Conservation (phyloP, 2,797 vertebrate species). For the Muscicapa comitata region DNA sequence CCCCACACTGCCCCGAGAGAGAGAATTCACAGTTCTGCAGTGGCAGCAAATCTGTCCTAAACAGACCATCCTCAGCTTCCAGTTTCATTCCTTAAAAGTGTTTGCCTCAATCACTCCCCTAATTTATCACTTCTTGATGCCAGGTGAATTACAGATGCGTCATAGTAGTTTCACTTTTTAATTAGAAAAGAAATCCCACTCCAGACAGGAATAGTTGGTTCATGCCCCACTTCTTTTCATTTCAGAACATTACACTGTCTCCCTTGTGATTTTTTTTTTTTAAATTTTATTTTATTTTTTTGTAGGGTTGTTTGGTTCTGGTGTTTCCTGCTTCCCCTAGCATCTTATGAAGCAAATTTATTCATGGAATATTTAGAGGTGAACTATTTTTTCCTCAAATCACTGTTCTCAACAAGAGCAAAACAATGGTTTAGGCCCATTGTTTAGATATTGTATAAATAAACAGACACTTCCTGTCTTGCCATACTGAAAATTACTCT, state of each 20-base stretch:
- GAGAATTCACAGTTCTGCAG: conserved; percentile 34
- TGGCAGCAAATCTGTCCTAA: conserved; percentile 22
- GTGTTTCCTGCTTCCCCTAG: fast-evolving
- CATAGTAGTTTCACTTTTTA: not conserved
- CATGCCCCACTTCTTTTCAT: not conserved
- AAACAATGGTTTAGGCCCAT: not conserved
- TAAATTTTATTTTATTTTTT: not conserved
- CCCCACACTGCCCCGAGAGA: conserved; percentile 9
- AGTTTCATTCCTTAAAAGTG: not conserved
- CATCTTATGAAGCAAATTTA: not conserved
- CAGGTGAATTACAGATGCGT: not conserved
- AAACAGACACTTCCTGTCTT: conserved; percentile 1
- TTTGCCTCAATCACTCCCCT: not conserved
- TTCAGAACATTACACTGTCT: not conserved
- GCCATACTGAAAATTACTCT: not conserved
- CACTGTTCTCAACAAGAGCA: not conserved
- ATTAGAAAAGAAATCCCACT: not conserved
- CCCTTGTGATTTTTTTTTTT: no score
- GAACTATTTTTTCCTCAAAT: not conserved
- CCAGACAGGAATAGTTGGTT: not conserved
- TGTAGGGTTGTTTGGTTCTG: fast-evolving
- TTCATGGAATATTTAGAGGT: not conserved
- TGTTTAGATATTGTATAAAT: not conserved
- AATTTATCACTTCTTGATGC: not conserved
- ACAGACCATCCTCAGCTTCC: not conserved